These are phyloP conservation scores for Leptocoma aspasia DNA, from an alignment of 2,113 vertebrate genomes.

Conservation along the genomic window DNA sequence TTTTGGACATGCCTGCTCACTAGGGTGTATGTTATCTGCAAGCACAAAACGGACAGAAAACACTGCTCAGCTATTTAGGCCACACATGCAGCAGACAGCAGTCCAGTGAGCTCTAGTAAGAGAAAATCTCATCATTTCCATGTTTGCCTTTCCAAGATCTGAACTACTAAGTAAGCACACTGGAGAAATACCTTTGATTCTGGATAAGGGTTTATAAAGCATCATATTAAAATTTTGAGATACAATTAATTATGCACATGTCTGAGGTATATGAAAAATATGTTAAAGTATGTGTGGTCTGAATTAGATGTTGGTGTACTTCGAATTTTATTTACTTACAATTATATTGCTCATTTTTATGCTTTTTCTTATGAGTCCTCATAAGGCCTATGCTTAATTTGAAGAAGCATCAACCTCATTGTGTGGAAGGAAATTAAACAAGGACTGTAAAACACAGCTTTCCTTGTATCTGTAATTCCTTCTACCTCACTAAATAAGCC, in stretches of 20 bases:
- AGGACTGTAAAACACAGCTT: background rate
- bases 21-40: background rate
- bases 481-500: background rate
- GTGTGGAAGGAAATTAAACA: background rate
- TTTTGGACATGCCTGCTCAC: slow-evolving; percentile 12
- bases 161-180: background rate
- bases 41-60: background rate
- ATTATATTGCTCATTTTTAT: background rate
- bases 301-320: background rate
- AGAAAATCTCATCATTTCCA: background rate
- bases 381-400: background rate
- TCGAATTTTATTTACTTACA: background rate
- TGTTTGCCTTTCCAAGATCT: background rate
- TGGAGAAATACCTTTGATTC: background rate
- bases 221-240: background rate
- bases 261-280: background rate
- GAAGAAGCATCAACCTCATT: background rate
- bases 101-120: background rate
- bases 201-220: background rate
- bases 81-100: accelerated
- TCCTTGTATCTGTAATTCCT: background rate
- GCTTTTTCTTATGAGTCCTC: background rate
- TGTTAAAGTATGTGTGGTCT: background rate
- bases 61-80: background rate
- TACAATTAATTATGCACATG: background rate